These are phyloP conservation scores for Coreoperca whiteheadi DNA, from an alignment of 2,113 vertebrate genomes.

Conservation along the genomic window DNA sequence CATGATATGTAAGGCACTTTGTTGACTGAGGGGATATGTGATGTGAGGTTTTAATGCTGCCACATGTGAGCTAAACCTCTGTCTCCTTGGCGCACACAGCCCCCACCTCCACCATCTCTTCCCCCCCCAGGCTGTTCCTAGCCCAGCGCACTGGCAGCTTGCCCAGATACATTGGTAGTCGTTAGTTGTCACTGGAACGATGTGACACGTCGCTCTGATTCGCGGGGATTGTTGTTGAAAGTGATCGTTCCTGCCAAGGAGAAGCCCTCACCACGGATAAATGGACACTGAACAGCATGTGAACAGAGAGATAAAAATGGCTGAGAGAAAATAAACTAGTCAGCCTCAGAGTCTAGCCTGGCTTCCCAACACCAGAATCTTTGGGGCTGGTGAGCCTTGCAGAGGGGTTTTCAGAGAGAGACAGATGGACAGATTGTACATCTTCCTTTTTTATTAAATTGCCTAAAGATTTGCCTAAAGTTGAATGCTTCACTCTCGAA, in stretches of 20 bases:
- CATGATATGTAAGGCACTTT: conserved; percentile 71
- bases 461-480: conserved; percentile 19
- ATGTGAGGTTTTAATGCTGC: conserved; percentile 72
- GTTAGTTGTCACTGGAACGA: conserved; percentile 79
- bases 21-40: conserved; percentile 72
- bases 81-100: conserved; percentile 64
- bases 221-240: conserved; percentile 75
- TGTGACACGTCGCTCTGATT: conserved; percentile 77
- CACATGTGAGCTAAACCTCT: conserved; percentile 69
- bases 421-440: conserved; percentile 15
- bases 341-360: conserved; percentile 39
- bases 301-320: conserved; percentile 78
- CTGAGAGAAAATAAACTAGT: conserved; percentile 71
- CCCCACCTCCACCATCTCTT: conserved; percentile 24
- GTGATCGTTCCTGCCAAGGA: conserved; percentile 76
- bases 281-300: conserved; percentile 75
- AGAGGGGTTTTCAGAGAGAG: conserved; percentile 26
- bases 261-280: conserved; percentile 72
- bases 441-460: conserved; percentile 1
- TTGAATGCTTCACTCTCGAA: conserved; percentile 18
- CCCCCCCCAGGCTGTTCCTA: conserved; percentile 44
- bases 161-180: conserved; percentile 80
- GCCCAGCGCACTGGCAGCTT: conserved; percentile 66
- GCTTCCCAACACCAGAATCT: conserved; percentile 24
- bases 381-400: conserved; percentile 32